Evolutionary conservation across 2,797 vertebrate genomes (phyloP), one percentile per base, ranked within the genome.

Genomic region (Oophaga sylvatica): DNA sequence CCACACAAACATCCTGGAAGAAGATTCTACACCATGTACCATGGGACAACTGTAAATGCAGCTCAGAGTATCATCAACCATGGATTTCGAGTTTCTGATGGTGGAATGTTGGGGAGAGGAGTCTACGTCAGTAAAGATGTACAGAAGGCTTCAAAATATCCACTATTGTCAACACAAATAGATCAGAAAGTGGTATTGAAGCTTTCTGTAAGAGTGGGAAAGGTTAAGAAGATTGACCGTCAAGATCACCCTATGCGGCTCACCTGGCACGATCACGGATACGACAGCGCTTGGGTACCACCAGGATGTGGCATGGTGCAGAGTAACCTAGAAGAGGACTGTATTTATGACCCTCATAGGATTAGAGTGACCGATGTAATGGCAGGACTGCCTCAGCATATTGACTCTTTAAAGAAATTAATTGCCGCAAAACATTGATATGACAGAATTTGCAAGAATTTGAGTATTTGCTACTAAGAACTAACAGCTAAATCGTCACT

Each of bases 271-370:
- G 0, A 68, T 2, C 3, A 84, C 0, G 91, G 90, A 56, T 91
- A 90, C 60, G 87, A 92, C 77, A 87, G 90, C 3, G 91, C 92
- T 15, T 92, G 91, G 91, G 87, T 91, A 12, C 91, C 90, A 0
- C 5, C 86, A 1, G 15, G 65, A 7, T 90, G 90, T 89, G 90
- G 91, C 10, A 92, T 92, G 90, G 89, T 87, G 16, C 0, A 0
- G 1, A 91, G 88, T 10, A 16, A 31, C 4, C 83, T 90, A 67
- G 91, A 91, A 13, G 90, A 92, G 70, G 85, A 7, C 53, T 90
- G 90, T 56, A 35, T 90, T 65, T 90, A 81, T 84, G 90, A 89
- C 67, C 87, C 87, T 8, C 4, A 13, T 0, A 80, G 85, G 29
- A 91, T 91, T 41, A 83, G 53, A 45, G 81, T 90, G 15, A 26